Evolutionary conservation across 37 sponge, comb jelly and placozoan genomes (phyloP), one percentile per base, ranked within the genome.

Genomic region (Tethya wilhelma): DNA sequence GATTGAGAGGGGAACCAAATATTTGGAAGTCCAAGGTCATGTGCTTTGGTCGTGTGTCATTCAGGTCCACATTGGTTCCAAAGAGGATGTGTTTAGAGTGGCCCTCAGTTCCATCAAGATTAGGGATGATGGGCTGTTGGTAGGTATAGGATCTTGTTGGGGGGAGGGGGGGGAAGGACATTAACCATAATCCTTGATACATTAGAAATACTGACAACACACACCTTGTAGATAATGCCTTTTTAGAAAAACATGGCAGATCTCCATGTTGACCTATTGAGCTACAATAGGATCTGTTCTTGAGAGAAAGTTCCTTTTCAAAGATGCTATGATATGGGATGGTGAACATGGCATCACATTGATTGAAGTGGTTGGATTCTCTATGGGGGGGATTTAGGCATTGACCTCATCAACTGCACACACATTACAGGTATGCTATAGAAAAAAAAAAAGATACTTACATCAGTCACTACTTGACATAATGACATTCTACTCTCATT

Each of bases 91-190:
- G 68, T 32, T 76, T 45, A 23, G 86, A 85, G 22, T 77, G 62
- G 23, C 73, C 86, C 29, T 82, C 91, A 40, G 74, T 59, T 40
- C 90, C 86, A 71, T 90, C 90, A 30, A 90, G 86, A 30, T 67
- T 84, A 8, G 85, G 82, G 5, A 87, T 41, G n/a, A n/a, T n/a
- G 2, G 30, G 38, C 17, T 45, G 36, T 49, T 86, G 73, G 46
- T 64, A 86, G 11, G 33, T 20, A 33, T 26, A 37, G 36, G 34
- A 8, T 25, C 25, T 9, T 19, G 53, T 49, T 49, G 14, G 9
- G 14, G 9, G 14, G 53, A 19, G 53, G 25, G 25, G 12, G 12
- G 25, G 62, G 25, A 60, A 60, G 26, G 12, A 60, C 62, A 23
- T 26, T 60, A 29, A 23, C 17, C n/a, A 8, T 9, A 6, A 23